Base-by-base conservation (phyloP, 2,113 vertebrate species). In the Acrocephalus kingi region DNA sequence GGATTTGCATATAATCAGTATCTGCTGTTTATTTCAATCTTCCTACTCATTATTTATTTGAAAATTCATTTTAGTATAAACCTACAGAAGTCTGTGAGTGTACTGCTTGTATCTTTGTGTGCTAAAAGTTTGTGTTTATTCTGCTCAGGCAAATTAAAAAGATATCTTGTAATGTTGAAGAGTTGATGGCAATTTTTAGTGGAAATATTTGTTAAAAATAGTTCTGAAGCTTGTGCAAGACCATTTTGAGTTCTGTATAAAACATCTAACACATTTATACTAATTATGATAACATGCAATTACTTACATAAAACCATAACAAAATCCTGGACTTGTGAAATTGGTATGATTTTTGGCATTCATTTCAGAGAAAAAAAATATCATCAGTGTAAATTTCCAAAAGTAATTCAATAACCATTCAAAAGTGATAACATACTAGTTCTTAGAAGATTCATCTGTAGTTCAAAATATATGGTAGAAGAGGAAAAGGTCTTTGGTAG, bases 11-110 rank as follows among this genome's bases (percentile, higher is more conserved):
- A 54, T 43, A 84, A 80, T 35, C 8, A 31, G 15, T 41, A 68
- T 76, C 39, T 91, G 7, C 16, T 81, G 17, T 67, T 86, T 73
- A 73, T 92, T 91, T 89, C 43, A 76, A 33, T 82, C n/a, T 94
- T 84, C 63, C 35, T 62, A 39, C 55, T 92, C 64, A 93, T 81
- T 66, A 85, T 89, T 75, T 62, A 49, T 55, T 28, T 82, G 55
- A 51, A 93, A 95, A 87, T 93, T 94, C 39, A 58, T 81, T 95
- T 93, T 84, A 62, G n/a, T 79, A 45, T 80, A 89, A 89, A 51
- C 14, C 90, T 76, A 39, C 62, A 64, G 78, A 96, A 94, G 80
- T 95, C 77, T 93, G 46, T 91, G 78, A 92, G 58, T 83, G 45
- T 64, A 78, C 68, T 89, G 56, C 84, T 85, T 87, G 6, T 75